phyloP scores from a whole-genome alignment of 2,888 invertebrate genomes.

The Arrhopalites spinosus region DNA sequence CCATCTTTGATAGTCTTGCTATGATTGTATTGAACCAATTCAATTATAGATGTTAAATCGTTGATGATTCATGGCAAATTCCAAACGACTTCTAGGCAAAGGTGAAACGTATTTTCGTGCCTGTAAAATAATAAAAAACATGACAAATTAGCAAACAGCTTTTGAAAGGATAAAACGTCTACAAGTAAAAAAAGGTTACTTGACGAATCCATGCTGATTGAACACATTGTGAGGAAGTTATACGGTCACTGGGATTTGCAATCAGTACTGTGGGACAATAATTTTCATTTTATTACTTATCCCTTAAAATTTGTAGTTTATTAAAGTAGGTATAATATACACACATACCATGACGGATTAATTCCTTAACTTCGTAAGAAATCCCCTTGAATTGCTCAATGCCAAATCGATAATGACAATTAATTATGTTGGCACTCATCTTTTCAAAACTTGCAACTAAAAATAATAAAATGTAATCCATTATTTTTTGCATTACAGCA shows the following conservation, averaged over 20 bases:
- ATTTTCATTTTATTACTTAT: no score
- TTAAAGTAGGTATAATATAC: no score
- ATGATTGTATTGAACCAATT: no score
- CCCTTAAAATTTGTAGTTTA: no score
- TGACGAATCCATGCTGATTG: slow-evolving; percentile 55
- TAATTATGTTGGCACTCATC: slow-evolving; percentile 80
- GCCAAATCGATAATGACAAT: slow-evolving; percentile 81
- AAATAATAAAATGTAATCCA: slow-evolving; percentile 72
- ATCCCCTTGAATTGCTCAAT: slow-evolving; percentile 75
- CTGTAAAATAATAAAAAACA: slow-evolving; percentile 14
- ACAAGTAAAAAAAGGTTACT: slow-evolving; percentile 26
- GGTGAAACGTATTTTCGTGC: slow-evolving; percentile 48
- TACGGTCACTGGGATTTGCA: slow-evolving; percentile 64
- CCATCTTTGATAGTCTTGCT: slow-evolving; percentile 52
- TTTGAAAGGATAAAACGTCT: neutral
- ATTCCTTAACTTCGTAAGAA: slow-evolving; percentile 70
- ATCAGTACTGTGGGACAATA: no score
- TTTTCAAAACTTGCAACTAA: slow-evolving; percentile 81
- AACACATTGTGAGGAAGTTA: slow-evolving; percentile 60
- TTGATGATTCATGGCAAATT: slow-evolving; percentile 44
- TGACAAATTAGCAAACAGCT: neutral
- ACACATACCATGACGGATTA: slow-evolving; percentile 71
- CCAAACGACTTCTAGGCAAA: slow-evolving; percentile 42
- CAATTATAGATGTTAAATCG: no score
- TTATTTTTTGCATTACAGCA: neutral